These are phyloP conservation scores for Ips nitidus DNA, from an alignment of 1,140 invertebrate genomes.

Conservation along the genomic window DNA sequence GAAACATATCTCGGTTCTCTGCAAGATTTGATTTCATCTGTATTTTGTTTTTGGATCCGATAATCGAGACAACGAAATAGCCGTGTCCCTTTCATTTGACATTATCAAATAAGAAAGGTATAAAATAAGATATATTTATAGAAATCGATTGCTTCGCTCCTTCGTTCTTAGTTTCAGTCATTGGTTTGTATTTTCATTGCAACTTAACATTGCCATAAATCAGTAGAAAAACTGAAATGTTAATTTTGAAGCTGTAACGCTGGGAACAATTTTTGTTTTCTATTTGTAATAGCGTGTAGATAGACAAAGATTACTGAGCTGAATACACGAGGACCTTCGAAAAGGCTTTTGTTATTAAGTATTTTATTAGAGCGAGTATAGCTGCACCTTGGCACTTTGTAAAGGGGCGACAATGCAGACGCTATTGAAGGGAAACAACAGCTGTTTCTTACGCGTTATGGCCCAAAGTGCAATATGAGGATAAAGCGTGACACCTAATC, in stretches of 20 bases:
- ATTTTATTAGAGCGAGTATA: conserved; percentile 25
- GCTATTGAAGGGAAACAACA: conserved; percentile 31
- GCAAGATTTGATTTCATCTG: background rate
- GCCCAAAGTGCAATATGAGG: conserved; percentile 36
- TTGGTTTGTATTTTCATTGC: too few species aligned
- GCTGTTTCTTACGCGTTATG: conserved; percentile 36
- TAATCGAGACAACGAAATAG: background rate
- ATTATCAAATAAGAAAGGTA: conserved; percentile 8
- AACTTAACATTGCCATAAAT: too few species aligned
- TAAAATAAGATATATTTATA: conserved; percentile 3
- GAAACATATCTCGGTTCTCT: too few species aligned
- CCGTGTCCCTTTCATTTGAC: conserved; percentile 3
- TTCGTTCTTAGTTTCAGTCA: too few species aligned
- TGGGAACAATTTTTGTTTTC: background rate
- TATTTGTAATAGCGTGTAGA: conserved; percentile 9
- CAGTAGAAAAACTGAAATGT: too few species aligned
- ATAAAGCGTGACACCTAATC: conserved; percentile 36
- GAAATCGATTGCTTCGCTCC: background rate
- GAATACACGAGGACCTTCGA: conserved; percentile 7
- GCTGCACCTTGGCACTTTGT: conserved; percentile 29
- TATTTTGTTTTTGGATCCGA: conserved; percentile 3
- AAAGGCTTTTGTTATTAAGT: conserved; percentile 30
- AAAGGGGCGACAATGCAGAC: conserved; percentile 26
- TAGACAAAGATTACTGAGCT: conserved; percentile 12
- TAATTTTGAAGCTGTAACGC: too few species aligned